A percentile compares a stretch with the other conserved stretches of the same genome.
phyloP scores from a whole-genome alignment of 2,113 vertebrate genomes.

The Nannobrachium achirus region DNA sequence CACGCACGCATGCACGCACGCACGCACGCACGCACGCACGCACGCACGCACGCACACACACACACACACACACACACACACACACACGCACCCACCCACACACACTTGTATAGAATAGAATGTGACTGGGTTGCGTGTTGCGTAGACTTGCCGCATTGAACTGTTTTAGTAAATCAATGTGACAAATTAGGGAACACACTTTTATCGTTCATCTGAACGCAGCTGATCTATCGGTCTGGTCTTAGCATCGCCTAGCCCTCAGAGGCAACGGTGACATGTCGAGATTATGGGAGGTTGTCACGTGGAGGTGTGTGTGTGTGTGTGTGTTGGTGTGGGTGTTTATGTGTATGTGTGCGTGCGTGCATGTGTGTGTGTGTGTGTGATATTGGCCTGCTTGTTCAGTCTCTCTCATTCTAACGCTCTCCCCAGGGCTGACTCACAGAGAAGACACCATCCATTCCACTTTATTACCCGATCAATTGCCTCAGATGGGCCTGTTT shows the following conservation, averaged over 20 bases:
- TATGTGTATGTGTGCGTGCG: not conserved
- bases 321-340: not conserved
- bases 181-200: not conserved
- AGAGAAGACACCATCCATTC: slow-evolving; percentile 2
- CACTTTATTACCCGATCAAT: slow-evolving; percentile 18
- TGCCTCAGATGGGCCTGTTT: slow-evolving; percentile 5
- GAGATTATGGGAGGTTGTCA: not conserved
- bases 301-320: not conserved
- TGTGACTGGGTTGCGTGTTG: not conserved
- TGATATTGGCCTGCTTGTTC: not conserved
- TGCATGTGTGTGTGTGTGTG: not conserved
- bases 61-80: not conserved
- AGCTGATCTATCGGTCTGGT: not conserved
- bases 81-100: slow-evolving; percentile 4
- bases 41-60: not conserved
- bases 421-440: not conserved
- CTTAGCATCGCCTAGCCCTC: not conserved
- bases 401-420: not conserved
- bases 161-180: not conserved
- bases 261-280: not conserved
- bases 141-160: not conserved
- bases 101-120: not conserved
- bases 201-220: not conserved
- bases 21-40: slow-evolving; percentile 1
- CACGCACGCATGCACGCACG: not conserved